Percentiles rank a stretch among this genome's conserved stretches.
phyloP scores from a whole-genome alignment of 2,113 vertebrate genomes.

The Saimiri boliviensis region DNA sequence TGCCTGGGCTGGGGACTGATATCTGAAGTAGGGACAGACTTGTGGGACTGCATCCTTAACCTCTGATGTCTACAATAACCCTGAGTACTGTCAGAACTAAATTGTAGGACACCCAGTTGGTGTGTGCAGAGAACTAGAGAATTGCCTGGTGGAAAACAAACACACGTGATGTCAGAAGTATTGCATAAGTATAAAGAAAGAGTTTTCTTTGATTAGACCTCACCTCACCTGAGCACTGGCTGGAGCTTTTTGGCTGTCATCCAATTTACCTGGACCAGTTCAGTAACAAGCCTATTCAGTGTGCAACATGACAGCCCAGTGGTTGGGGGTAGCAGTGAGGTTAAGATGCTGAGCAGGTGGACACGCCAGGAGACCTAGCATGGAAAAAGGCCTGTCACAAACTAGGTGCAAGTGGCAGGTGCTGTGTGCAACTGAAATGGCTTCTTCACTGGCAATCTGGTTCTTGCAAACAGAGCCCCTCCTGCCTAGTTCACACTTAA shows the following conservation, averaged over 20 bases:
- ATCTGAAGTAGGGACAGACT: background rate
- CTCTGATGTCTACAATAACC: background rate
- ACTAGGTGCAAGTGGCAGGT: background rate
- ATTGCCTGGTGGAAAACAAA: background rate
- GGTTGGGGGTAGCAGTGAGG: background rate
- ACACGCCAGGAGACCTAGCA: background rate
- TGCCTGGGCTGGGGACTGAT: background rate
- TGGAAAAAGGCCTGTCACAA: background rate
- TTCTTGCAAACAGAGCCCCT: background rate
- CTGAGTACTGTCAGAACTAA: background rate
- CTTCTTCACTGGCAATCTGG: background rate
- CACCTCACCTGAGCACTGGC: background rate
- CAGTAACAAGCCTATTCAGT: background rate
- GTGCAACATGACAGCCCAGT: background rate
- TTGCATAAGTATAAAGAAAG: background rate
- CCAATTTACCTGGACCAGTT: background rate
- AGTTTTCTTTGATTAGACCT: background rate
- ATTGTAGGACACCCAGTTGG: background rate
- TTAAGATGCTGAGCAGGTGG: background rate
- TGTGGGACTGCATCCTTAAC: background rate
- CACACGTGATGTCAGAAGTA: background rate
- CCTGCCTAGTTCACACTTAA: fast-evolving
- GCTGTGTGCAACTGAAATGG: background rate
- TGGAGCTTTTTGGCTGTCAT: background rate
- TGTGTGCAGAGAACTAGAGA: background rate